Evolutionary conservation across 37 sponge, comb jelly and placozoan species (phyloP).

Genomic region (Haliclona indistincta): DNA sequence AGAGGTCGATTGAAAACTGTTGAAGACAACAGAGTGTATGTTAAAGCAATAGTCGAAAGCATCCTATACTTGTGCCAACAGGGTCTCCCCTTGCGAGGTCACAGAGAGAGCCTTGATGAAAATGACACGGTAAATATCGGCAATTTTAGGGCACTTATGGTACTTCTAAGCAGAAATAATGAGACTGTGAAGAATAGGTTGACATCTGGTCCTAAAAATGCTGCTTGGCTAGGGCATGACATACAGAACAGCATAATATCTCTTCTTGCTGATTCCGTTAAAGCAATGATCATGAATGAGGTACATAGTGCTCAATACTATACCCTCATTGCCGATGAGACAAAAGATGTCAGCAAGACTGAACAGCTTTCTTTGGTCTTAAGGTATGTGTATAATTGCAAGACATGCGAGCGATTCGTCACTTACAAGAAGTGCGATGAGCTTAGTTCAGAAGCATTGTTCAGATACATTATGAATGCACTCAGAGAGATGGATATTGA

Average conservation of each 20-base stretch:
- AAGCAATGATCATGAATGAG: neutral
- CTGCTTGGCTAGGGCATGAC: too few relatives aligned
- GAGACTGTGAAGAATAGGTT: neutral
- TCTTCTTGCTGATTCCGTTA: neutral
- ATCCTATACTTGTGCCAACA: too few relatives aligned
- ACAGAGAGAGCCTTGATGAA: neutral
- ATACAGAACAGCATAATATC: neutral
- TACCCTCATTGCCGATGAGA: constrained; percentile 6
- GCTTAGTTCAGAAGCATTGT: neutral
- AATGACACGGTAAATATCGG: neutral
- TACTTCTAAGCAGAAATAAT: too few relatives aligned
- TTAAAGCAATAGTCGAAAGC: constrained; percentile 1
- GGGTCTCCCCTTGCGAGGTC: constrained; percentile 4
- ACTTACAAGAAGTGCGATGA: neutral
- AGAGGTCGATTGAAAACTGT: neutral
- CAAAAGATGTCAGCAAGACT: too few relatives aligned
- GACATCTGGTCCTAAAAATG: neutral
- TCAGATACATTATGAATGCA: neutral
- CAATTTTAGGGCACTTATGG: too few relatives aligned
- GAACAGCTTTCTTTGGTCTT: constrained; percentile 9
- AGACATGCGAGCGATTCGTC: neutral
- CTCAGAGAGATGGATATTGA: neutral
- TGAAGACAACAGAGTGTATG: neutral
- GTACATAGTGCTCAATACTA: too few relatives aligned
- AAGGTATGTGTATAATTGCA: constrained; percentile 8